Evolutionary conservation across 2,797 vertebrate species (phyloP), one percentile per base, ranked within the genome.

Genomic region (Anabacerthia variegaticeps): DNA sequence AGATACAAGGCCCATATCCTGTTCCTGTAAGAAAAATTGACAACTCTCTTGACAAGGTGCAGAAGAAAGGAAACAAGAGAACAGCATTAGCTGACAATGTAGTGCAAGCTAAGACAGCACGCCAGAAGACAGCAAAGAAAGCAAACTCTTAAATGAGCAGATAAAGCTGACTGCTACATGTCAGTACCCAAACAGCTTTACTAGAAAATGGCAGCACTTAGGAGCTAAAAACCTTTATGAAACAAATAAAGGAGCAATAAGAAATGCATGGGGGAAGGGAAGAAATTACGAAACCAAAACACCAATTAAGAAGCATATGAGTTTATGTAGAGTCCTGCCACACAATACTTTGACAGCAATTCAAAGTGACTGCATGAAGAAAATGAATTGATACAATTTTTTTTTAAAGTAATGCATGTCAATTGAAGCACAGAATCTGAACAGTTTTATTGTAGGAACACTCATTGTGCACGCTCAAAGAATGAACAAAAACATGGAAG

Each of bases 281-380:
- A 94, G 28, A 95, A 95, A 95, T 92, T 85, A 96, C 4, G 7
- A 96, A 95, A 95, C 94, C 82, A 46, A 83, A 95, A 85, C 93
- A 92, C 76, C 0, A 0, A 62, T 93, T 92, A 90, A 81, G 93
- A 90, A 96, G 92, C 94, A 81, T 63, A 93, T 63, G 92, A 94
- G 95, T 96, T 95, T 96, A 96, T 95, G 89, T 85, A 95, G 82
- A 92, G 78, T 80, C 93, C 94, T 95, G 94, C 85, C 89, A 95
- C 76, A 91, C 82, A 91, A 76, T 72, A 95, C 54, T 95, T 67
- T 26, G 92, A 95, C 93, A 95, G 89, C 89, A 95, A 93, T 90
- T 92, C 89, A 62, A 75, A 93, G 66, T 86, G 79, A 94, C 85
- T 78, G 92, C 76, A 95, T 58, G 89, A 95, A 84, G 83, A 93